Evolutionary conservation across 2,888 invertebrate genomes (phyloP).

Genomic region (Synergus gifuensis): DNA sequence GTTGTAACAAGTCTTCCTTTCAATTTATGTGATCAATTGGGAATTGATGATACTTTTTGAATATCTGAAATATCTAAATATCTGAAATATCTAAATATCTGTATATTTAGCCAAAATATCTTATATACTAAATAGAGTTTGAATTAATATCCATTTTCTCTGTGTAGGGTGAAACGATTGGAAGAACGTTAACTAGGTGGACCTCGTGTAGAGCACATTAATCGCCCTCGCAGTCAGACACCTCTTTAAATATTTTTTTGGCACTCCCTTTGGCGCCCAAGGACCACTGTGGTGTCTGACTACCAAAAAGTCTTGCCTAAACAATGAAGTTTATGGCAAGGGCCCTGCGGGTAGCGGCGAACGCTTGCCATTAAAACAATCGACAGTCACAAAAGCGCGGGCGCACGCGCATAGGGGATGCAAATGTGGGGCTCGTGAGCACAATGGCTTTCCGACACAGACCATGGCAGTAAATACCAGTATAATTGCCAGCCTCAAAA

Average conservation of each 20-base stretch:
- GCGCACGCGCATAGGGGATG: conserved; percentile 62
- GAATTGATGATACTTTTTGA: no score
- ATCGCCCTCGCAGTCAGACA: conserved; percentile 43
- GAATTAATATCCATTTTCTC: no score
- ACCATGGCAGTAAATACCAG: conserved; percentile 74
- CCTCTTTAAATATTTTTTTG: conserved; percentile 54
- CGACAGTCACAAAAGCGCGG: conserved; percentile 64
- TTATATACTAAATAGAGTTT: no score
- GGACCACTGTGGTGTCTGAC: conserved; percentile 48
- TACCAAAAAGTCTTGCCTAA: conserved; percentile 73
- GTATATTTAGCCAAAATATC: no score
- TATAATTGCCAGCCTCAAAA: conserved; percentile 73
- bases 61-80: no score
- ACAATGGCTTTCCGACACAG: conserved; percentile 71
- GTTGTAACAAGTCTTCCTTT: not conserved
- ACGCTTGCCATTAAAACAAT: conserved; percentile 74
- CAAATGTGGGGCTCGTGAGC: conserved; percentile 67
- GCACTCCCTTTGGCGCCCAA: conserved; percentile 49
- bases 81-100: no score
- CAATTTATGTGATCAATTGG: no score
- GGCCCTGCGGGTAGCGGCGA: conserved; percentile 60
- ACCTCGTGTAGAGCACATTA: not conserved
- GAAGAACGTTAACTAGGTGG: conserved; percentile 2
- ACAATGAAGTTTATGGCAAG: conserved; percentile 76
- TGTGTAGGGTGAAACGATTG: not conserved